A percentile compares a stretch with the other conserved stretches of the same genome.
phyloP scores from a whole-genome alignment of 2,113 vertebrate species.

The Dolichotis patagonum region DNA sequence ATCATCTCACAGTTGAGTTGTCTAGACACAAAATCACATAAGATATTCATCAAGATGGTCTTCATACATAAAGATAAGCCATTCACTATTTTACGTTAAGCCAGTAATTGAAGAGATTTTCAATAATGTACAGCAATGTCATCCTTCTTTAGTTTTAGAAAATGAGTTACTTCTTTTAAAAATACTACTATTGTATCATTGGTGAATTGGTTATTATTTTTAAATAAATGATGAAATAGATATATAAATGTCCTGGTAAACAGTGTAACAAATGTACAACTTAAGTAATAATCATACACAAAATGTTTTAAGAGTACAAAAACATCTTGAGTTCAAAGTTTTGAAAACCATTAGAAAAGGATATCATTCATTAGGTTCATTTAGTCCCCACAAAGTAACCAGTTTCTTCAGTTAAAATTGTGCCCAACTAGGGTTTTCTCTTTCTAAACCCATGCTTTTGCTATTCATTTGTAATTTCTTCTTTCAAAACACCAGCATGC shows the following conservation, averaged over 20 bases:
- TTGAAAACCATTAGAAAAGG: background rate
- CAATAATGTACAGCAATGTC: background rate
- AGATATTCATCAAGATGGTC: background rate
- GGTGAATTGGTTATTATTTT: background rate
- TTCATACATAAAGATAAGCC: background rate
- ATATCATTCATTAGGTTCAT: background rate
- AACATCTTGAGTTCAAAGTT: background rate
- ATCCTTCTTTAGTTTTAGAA: background rate
- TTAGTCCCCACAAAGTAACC: background rate
- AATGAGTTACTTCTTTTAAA: background rate
- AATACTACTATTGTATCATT: background rate
- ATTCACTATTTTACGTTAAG: background rate
- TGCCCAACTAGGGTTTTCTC: background rate
- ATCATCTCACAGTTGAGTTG: background rate
- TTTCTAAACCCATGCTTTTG: background rate
- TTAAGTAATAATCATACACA: background rate
- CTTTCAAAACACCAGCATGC: background rate
- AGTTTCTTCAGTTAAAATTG: background rate
- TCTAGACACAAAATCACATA: background rate
- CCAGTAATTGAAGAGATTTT: background rate
- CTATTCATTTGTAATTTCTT: background rate
- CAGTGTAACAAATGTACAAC: background rate
- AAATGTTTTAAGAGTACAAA: background rate
- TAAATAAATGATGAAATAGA: background rate
- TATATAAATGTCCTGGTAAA: background rate